Evolutionary conservation across 2,113 vertebrate species (phyloP).

Genomic region (Paratilapia polleni): DNA sequence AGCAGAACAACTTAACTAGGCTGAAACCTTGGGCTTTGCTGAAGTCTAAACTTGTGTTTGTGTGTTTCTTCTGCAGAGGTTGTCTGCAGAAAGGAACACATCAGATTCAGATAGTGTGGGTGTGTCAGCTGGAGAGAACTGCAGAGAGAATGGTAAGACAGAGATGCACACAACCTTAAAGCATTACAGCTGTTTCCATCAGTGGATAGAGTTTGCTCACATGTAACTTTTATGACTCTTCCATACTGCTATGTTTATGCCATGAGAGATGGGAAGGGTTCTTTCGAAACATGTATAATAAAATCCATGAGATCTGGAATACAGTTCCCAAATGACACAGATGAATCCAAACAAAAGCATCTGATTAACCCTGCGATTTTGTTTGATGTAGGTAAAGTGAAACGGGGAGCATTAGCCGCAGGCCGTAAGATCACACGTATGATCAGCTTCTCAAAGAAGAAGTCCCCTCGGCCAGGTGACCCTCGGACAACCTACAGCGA

Average conservation of each 20-base stretch:
- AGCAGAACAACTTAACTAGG: not conserved
- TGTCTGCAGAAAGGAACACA: slow-evolving; percentile 89
- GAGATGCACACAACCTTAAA: not conserved
- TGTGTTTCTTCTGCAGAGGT: slow-evolving; percentile 78
- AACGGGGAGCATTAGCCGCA: slow-evolving; percentile 89
- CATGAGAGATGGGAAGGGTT: not conserved
- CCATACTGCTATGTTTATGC: not conserved
- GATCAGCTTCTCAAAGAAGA: slow-evolving; percentile 98
- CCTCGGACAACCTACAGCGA: slow-evolving; percentile 79
- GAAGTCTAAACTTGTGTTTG: slow-evolving; percentile 17
- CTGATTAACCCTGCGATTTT: not conserved
- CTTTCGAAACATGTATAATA: not conserved
- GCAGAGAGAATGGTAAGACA: slow-evolving; percentile 85
- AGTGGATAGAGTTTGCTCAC: not conserved
- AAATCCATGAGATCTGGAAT: not conserved
- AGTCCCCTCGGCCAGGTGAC: slow-evolving; percentile 83
- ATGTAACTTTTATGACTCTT: not conserved
- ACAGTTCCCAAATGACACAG: not conserved
- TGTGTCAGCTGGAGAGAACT: slow-evolving; percentile 77
- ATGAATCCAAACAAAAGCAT: not conserved
- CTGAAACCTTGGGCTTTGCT: not conserved
- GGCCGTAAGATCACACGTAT: slow-evolving; percentile 97
- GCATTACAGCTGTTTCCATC: not conserved
- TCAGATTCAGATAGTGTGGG: slow-evolving; percentile 90
- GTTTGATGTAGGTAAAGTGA: slow-evolving; percentile 84